Conservation (phyloP, 2,888 invertebrate species). For the Rambutsinella grinnellia region DNA sequence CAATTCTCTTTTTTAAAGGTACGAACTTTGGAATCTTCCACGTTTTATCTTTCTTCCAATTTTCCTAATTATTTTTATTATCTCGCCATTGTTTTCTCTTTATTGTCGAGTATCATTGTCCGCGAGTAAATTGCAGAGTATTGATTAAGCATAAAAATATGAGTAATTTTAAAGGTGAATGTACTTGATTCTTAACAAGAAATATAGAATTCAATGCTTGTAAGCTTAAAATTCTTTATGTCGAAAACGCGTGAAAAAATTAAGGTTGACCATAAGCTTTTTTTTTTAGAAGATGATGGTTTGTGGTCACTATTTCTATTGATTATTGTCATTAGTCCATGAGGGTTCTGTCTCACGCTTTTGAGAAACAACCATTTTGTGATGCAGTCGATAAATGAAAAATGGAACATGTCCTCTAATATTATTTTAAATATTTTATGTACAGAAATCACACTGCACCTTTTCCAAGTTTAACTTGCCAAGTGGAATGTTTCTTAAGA, state of each 20-base stretch:
- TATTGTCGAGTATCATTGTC: slow-evolving; percentile 23
- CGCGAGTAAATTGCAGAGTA: not conserved
- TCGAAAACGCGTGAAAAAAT: too few species aligned
- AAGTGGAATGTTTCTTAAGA: slow-evolving; percentile 14
- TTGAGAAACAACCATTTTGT: too few species aligned
- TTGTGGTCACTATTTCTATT: slow-evolving; percentile 53
- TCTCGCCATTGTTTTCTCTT: too few species aligned
- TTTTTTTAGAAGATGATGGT: slow-evolving; percentile 14
- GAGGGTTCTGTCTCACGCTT: slow-evolving; percentile 62
- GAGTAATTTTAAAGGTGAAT: too few species aligned
- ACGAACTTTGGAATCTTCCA: slow-evolving; percentile 21
- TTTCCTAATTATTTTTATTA: not conserved
- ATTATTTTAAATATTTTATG: too few species aligned
- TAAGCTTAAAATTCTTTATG: not conserved
- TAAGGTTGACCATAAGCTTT: not conserved
- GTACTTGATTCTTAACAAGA: not conserved
- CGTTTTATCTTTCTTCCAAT: not conserved
- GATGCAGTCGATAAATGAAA: too few species aligned
- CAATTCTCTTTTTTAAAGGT: not conserved
- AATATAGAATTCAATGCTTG: too few species aligned
- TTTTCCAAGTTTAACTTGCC: slow-evolving; percentile 32
- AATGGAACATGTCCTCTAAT: too few species aligned
- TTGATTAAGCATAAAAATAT: not conserved
- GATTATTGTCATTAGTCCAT: slow-evolving; percentile 65
- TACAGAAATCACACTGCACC: slow-evolving; percentile 65